phyloP scores from a whole-genome alignment of 2,888 invertebrate species.

The Cerastis leucographa region DNA sequence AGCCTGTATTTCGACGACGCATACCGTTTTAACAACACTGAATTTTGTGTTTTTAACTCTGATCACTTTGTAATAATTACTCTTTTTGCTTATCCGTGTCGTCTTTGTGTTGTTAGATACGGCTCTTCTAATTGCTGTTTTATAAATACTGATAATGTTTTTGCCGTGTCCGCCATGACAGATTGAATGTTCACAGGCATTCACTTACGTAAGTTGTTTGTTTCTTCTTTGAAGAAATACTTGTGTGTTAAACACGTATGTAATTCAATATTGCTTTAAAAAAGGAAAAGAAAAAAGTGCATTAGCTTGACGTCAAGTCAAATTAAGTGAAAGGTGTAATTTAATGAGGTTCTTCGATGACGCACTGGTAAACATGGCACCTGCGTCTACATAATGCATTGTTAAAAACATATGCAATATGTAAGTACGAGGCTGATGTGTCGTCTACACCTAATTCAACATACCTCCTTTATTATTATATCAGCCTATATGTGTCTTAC shows the following conservation, averaged over 20 bases:
- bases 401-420: constrained; percentile 13
- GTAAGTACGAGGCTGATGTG: not conserved
- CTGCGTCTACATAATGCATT: constrained; percentile 37
- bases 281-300: constrained; percentile 27
- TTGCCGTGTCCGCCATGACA: constrained; percentile 48
- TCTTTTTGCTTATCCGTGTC: constrained; percentile 52
- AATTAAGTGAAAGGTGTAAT: constrained; percentile 45
- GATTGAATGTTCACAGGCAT: constrained; percentile 41
- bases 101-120: constrained; percentile 56
- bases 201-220: constrained; percentile 31
- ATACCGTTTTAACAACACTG: constrained; percentile 51
- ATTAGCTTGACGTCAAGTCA: constrained; percentile 35
- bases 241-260: constrained; percentile 1
- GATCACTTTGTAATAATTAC: constrained; percentile 62
- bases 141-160: constrained; percentile 49
- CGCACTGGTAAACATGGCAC: constrained; percentile 28
- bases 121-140: constrained; percentile 45
- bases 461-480: not conserved
- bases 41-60: constrained; percentile 51
- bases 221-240: constrained; percentile 29
- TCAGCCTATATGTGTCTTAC: not conserved
- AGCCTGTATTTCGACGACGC: constrained; percentile 43
- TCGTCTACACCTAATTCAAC: not conserved
- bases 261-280: constrained; percentile 24
- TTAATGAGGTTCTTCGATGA: constrained; percentile 44